Conservation (phyloP, 2,113 vertebrate species). For the Rhinoptilus africanus region DNA sequence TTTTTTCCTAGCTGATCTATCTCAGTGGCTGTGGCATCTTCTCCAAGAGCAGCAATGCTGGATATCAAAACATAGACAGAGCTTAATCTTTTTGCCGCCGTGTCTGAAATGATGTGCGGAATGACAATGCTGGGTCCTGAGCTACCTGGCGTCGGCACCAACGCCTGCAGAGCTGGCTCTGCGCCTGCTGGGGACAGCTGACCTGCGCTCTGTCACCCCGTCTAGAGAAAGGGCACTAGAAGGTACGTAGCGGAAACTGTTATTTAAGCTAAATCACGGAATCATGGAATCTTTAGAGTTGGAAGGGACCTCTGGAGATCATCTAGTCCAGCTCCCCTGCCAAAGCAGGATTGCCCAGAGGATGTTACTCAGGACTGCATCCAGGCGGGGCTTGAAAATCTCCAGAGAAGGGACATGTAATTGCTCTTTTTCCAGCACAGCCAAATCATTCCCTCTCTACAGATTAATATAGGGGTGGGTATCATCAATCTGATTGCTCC, state of each 20-base stretch:
- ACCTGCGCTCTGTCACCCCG: fast-evolving
- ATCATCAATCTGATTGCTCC: neutral
- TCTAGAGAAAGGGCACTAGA: too few species aligned
- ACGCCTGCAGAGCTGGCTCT: neutral
- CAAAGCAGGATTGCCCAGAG: too few species aligned
- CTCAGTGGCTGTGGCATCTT: neutral
- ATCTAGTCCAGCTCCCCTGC: too few species aligned
- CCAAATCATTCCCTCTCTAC: neutral
- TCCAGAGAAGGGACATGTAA: too few species aligned
- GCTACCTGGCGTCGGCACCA: fast-evolving
- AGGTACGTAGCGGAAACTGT: neutral
- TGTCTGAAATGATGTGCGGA: neutral
- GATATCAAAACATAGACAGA: too few species aligned
- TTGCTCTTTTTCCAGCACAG: neutral
- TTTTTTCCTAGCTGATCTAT: neutral
- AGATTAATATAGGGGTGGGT: neutral
- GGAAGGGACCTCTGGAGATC: too few species aligned
- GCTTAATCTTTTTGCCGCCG: neutral
- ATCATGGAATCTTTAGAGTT: too few species aligned
- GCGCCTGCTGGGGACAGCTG: neutral
- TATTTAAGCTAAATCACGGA: neutral
- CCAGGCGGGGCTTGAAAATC: too few species aligned
- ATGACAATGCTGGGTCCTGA: neutral
- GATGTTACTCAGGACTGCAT: too few species aligned
- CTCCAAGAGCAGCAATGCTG: neutral